Conservation (phyloP, 2,797 vertebrate species). For the Rhinella marina region DNA sequence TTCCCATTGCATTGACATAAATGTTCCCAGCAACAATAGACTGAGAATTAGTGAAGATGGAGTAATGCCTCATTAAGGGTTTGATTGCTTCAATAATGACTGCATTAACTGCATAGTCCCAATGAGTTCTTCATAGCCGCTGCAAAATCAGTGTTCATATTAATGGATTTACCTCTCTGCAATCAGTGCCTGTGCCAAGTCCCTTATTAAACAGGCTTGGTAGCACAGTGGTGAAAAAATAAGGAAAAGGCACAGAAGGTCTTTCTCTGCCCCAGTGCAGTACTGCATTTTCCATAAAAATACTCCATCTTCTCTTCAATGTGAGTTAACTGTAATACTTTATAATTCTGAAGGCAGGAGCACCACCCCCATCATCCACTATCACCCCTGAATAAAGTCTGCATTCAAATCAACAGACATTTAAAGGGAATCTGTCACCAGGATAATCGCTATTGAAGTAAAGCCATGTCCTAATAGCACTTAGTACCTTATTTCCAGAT, state of each 20-base stretch:
- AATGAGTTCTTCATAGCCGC: slow-evolving; percentile 64
- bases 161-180: slow-evolving; percentile 62
- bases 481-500: no score
- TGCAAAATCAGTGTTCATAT: slow-evolving; percentile 73
- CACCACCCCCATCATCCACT: not conserved
- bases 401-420: no score
- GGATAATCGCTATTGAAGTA: no score
- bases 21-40: slow-evolving; percentile 62
- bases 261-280: not conserved
- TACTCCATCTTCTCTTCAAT: not conserved
- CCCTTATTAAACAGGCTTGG: slow-evolving; percentile 67
- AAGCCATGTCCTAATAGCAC: no score
- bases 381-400: not conserved
- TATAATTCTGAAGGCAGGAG: not conserved
- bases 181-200: slow-evolving; percentile 62
- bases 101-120: slow-evolving; percentile 73
- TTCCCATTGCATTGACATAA: slow-evolving; percentile 55
- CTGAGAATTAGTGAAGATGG: slow-evolving; percentile 63
- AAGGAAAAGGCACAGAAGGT: not conserved
- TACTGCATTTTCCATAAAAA: not conserved
- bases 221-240: slow-evolving; percentile 15
- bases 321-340: not conserved
- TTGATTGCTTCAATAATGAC: slow-evolving; percentile 72
- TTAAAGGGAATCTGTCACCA: no score
- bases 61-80: slow-evolving; percentile 70